Evolutionary conservation across 2,113 vertebrate genomes (phyloP).

Genomic region (Mesembrinibis cayennensis): DNA sequence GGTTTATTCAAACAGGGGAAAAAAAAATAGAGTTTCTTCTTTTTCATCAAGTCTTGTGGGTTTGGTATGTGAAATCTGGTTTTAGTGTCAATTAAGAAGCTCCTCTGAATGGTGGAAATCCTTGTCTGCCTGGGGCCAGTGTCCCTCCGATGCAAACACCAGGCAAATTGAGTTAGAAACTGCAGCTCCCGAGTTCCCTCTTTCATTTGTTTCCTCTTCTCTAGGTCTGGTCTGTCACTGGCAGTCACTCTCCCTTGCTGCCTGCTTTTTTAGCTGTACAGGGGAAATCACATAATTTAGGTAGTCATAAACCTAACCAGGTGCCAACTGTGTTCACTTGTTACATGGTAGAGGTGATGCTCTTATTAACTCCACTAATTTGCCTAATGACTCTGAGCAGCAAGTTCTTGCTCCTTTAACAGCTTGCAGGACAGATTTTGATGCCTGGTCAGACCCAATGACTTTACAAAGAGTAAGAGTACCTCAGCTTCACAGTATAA

Average conservation of each 20-base stretch:
- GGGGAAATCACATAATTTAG: not conserved
- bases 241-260: not conserved
- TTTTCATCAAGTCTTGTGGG: not conserved
- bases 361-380: not conserved
- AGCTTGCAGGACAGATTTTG: not conserved
- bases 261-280: not conserved
- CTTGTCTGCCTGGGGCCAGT: not conserved
- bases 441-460: not conserved
- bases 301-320: not conserved
- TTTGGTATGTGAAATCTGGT: not conserved
- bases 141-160: not conserved
- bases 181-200: not conserved
- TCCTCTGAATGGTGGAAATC: not conserved
- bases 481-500: accelerated
- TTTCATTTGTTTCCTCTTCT: not conserved
- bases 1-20: not conserved
- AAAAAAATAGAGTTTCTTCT: not conserved
- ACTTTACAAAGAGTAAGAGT: not conserved
- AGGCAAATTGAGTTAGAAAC: not conserved
- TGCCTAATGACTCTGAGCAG: not conserved
- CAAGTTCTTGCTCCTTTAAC: not conserved
- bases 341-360: not conserved
- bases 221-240: not conserved
- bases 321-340: not conserved
- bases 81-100: not conserved